Evolutionary conservation across 2,113 vertebrate genomes (phyloP).

Genomic region (Ivindomyrus marchei): DNA sequence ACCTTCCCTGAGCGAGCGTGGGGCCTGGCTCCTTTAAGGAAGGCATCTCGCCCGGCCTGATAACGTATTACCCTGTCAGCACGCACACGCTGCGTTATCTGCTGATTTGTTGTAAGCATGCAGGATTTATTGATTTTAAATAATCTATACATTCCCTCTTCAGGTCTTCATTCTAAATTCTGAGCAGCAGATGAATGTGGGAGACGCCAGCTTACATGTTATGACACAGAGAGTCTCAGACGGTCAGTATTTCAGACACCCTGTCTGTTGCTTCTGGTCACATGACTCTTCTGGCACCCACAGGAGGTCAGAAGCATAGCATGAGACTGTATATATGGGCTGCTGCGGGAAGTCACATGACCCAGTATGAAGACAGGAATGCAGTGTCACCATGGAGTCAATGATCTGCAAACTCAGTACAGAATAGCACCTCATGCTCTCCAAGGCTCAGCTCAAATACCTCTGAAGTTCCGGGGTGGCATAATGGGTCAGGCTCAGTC

Average conservation of each 20-base stretch:
- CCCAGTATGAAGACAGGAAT: neutral
- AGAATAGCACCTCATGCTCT: neutral
- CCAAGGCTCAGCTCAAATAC: neutral
- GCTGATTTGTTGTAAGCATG: conserved; percentile 39
- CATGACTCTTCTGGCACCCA: neutral
- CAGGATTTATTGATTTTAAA: conserved; percentile 44
- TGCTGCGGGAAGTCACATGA: neutral
- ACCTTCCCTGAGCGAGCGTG: conserved; percentile 31
- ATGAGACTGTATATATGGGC: neutral
- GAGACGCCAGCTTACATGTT: neutral
- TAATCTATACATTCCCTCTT: conserved; percentile 24
- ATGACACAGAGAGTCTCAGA: neutral
- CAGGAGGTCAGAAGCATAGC: neutral
- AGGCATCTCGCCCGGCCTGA: conserved; percentile 35
- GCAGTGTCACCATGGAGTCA: neutral
- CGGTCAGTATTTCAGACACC: neutral
- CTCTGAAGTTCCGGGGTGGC: neutral
- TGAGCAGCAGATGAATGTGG: neutral
- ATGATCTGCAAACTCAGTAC: neutral
- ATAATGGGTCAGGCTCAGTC: neutral
- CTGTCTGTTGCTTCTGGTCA: neutral
- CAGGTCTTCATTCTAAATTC: conserved; percentile 20
- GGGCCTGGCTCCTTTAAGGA: conserved; percentile 38
- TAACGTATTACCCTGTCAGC: conserved; percentile 32
- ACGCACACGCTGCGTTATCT: conserved; percentile 35